phyloP scores from a whole-genome alignment of 2,113 vertebrate species.

The Astatoreochromis straeleni region DNA sequence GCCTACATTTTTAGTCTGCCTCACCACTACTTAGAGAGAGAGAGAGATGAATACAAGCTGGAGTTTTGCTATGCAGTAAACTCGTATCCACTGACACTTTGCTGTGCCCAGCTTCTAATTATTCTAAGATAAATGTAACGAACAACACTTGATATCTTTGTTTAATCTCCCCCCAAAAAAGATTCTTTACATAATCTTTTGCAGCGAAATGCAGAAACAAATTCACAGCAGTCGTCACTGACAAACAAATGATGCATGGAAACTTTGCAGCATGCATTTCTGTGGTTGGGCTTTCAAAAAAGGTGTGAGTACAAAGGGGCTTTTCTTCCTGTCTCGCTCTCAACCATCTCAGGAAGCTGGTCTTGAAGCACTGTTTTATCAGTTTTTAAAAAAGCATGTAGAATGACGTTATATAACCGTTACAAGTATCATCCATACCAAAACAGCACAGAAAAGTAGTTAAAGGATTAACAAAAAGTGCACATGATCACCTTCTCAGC shows the following conservation, averaged over 20 bases:
- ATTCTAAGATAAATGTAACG: accelerated
- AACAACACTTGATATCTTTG: accelerated
- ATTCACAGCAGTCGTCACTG: not conserved
- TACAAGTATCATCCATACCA: not conserved
- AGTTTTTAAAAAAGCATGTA: accelerated
- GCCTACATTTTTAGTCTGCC: not conserved
- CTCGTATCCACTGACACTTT: accelerated
- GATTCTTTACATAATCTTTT: not conserved
- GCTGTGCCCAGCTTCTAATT: not conserved
- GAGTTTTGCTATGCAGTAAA: accelerated
- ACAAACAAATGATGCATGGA: not conserved
- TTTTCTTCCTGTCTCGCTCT: not conserved
- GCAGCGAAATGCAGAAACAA: accelerated
- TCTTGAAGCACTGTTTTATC: not conserved
- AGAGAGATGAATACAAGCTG: not conserved
- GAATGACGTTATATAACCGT: not conserved
- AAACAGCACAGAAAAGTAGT: accelerated
- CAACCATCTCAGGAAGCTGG: not conserved
- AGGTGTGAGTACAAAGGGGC: not conserved
- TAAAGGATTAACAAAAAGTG: not conserved
- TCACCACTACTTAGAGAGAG: not conserved
- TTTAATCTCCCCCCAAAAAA: not conserved
- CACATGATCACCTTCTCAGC: not conserved
- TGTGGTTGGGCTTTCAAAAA: not conserved
- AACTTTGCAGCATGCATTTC: not conserved